Conservation (phyloP, 2,888 invertebrate species). For the Ommatoiulus sabulosus region DNA sequence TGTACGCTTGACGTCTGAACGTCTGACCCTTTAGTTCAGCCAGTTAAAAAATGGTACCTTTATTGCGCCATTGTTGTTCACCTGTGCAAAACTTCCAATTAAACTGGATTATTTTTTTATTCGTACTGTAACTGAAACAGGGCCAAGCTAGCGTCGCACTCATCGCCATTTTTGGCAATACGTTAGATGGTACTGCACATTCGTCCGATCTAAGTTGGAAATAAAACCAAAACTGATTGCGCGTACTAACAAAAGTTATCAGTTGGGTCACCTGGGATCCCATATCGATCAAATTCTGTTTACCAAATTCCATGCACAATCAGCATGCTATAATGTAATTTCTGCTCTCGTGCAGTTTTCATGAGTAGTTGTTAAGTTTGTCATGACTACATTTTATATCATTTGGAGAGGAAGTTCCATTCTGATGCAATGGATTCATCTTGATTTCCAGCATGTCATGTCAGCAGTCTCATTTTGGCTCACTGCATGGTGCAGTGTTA, state of each 20-base stretch:
- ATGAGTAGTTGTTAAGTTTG: no score
- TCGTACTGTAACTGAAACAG: background rate
- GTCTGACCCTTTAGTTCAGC: background rate
- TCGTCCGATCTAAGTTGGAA: background rate
- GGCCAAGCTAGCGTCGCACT: background rate
- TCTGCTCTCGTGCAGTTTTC: no score
- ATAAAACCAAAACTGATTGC: background rate
- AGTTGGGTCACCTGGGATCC: no score
- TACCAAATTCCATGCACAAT: no score
- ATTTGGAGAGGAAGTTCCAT: no score
- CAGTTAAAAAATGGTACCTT: background rate
- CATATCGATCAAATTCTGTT: no score
- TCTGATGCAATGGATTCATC: no score
- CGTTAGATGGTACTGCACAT: background rate
- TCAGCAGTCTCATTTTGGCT: no score
- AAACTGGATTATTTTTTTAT: background rate
- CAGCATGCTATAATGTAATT: no score
- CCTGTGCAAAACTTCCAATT: background rate
- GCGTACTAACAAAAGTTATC: background rate
- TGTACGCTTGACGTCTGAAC: conserved; percentile 3
- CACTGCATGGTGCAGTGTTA: no score
- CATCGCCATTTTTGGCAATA: background rate
- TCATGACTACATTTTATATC: no score
- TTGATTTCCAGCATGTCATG: no score
- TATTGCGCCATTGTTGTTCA: background rate